Conservation (phyloP, 2,113 vertebrate species). For the Chionis minor region DNA sequence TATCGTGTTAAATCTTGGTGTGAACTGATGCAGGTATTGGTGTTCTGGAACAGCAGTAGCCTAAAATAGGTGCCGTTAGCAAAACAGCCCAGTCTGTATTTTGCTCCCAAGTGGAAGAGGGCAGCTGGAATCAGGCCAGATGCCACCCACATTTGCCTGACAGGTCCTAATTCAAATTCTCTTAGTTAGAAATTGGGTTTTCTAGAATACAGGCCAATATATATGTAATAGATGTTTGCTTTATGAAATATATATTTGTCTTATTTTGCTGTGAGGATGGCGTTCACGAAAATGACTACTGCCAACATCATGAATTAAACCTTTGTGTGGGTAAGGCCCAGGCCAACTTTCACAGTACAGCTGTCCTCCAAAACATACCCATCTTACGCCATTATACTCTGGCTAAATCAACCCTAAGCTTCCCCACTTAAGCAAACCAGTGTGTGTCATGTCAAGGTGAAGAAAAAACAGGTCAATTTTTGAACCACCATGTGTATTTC, state of each 20-base stretch:
- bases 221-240: background rate
- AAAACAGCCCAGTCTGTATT: background rate
- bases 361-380: background rate
- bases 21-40: background rate
- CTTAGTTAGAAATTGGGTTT: background rate
- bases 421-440: background rate
- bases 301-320: background rate
- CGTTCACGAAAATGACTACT: background rate
- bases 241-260: background rate
- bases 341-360: background rate
- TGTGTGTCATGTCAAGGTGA: background rate
- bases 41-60: background rate
- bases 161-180: background rate
- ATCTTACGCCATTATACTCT: background rate
- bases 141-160: background rate
- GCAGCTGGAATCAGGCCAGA: background rate
- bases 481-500: background rate
- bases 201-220: background rate
- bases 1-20: background rate
- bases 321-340: background rate
- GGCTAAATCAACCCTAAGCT: background rate
- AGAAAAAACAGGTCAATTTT: background rate
- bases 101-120: background rate
- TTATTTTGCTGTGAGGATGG: background rate
- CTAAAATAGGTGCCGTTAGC: background rate